Evolutionary conservation across 2,113 vertebrate species (phyloP).

Genomic region (Cichladusa arquata): DNA sequence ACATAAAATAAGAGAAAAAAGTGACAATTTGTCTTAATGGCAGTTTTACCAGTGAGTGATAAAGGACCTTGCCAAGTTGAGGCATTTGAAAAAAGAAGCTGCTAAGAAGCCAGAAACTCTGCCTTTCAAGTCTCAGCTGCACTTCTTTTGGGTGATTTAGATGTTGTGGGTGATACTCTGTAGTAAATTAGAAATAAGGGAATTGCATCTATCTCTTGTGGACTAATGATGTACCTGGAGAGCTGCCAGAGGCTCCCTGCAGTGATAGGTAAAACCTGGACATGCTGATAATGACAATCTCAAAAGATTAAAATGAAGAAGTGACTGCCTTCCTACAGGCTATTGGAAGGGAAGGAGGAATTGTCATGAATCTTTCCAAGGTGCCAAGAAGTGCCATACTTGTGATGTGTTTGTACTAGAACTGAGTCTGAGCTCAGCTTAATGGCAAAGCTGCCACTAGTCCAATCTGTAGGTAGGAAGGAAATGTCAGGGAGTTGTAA

Average conservation of each 20-base stretch:
- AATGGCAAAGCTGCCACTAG: background rate
- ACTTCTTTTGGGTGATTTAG: background rate
- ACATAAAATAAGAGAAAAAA: background rate
- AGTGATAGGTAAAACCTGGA: background rate
- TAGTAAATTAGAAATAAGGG: background rate
- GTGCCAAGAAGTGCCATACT: background rate
- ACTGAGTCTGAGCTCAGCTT: background rate
- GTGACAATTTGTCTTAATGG: background rate
- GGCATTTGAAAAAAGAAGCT: background rate
- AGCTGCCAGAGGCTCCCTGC: background rate
- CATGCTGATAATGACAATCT: background rate
- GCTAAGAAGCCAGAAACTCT: background rate
- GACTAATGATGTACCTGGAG: background rate
- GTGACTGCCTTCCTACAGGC: background rate
- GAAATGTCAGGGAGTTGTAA: background rate
- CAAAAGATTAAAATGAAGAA: background rate
- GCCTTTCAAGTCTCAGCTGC: background rate
- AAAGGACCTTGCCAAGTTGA: background rate
- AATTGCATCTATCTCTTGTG: background rate
- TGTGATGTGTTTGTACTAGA: background rate
- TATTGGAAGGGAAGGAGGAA: background rate
- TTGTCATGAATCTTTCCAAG: background rate
- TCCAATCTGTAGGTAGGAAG: background rate
- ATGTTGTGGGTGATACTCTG: background rate
- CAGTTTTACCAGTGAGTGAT: background rate